These are phyloP conservation scores for Sisor rabdophorus DNA, from an alignment of 2,113 vertebrate species.

Conservation along the genomic window DNA sequence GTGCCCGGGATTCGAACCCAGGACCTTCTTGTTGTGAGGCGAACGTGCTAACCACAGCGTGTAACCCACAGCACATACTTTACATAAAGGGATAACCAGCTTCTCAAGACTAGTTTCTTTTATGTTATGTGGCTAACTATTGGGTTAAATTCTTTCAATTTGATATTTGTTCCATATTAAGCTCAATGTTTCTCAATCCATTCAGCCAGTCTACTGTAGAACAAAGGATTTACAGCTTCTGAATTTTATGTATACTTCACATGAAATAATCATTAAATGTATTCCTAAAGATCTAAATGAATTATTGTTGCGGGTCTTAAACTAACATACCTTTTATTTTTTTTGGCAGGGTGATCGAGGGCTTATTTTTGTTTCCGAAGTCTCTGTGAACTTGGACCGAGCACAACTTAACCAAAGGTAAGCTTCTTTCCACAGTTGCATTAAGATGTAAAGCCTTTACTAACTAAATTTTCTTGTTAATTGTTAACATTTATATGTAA, in stretches of 20 bases:
- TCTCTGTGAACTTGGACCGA: constrained; percentile 38
- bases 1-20: too few species aligned
- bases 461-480: background rate
- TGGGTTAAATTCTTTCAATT: background rate
- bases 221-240: constrained; percentile 22
- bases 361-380: constrained; percentile 38
- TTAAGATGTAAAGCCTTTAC: constrained; percentile 1
- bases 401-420: constrained; percentile 48
- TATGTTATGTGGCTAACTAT: background rate
- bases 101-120: background rate
- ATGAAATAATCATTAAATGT: constrained; percentile 5
- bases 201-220: constrained; percentile 1
- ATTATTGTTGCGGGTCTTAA: constrained; percentile 13
- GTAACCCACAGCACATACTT: background rate
- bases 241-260: constrained; percentile 6
- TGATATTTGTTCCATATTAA: background rate
- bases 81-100: background rate
- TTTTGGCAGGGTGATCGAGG: constrained; percentile 44
- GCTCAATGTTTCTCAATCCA: background rate
- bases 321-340: constrained; percentile 38
- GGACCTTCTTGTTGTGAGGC: background rate
- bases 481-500: background rate
- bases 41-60: too few species aligned
- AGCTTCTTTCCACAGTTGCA: background rate
- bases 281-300: constrained; percentile 13